These are phyloP conservation scores for Temnopleurus reevesii DNA, from an alignment of 53 echinoderm and acorn worm species.

Conservation along the genomic window DNA sequence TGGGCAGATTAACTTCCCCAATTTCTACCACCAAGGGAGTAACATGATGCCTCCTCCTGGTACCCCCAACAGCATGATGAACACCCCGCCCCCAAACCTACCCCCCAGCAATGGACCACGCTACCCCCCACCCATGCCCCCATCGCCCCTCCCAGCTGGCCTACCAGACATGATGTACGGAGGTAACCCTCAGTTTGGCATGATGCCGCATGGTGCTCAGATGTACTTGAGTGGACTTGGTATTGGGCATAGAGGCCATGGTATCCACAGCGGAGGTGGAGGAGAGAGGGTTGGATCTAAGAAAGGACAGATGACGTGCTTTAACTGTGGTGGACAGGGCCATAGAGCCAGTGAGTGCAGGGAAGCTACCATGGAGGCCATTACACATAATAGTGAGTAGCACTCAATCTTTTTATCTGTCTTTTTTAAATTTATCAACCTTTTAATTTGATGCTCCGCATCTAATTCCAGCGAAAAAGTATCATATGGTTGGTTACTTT, in stretches of 20 bases:
- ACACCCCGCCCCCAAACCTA: constrained; percentile 34
- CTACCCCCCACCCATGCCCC: constrained; percentile 54
- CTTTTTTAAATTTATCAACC: not conserved
- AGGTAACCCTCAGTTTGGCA: constrained; percentile 58
- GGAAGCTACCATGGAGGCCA: constrained; percentile 80
- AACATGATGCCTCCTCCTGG: constrained; percentile 61
- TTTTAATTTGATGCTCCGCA: too few species aligned
- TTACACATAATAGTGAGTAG: constrained; percentile 88
- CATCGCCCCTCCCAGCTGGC: constrained; percentile 64
- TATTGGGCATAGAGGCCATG: constrained; percentile 71
- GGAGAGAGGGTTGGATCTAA: constrained; percentile 49
- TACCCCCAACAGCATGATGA: constrained; percentile 68
- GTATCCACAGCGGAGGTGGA: constrained; percentile 31
- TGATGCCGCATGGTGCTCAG: constrained; percentile 67
- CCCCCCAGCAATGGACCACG: constrained; percentile 50
- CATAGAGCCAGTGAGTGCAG: constrained; percentile 79
- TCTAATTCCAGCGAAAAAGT: too few species aligned
- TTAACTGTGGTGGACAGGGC: constrained; percentile 87
- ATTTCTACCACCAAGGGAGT: constrained; percentile 68
- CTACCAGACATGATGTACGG: constrained; percentile 61
- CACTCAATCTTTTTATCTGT: not conserved
- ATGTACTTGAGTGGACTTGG: constrained; percentile 72
- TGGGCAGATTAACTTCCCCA: constrained; percentile 72
- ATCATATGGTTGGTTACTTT: too few species aligned
- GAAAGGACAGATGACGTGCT: constrained; percentile 79